Evolutionary conservation across 53 echinoderm and acorn worm species (phyloP), one percentile per base, ranked within the genome.

Genomic region (Stichopus horrens): DNA sequence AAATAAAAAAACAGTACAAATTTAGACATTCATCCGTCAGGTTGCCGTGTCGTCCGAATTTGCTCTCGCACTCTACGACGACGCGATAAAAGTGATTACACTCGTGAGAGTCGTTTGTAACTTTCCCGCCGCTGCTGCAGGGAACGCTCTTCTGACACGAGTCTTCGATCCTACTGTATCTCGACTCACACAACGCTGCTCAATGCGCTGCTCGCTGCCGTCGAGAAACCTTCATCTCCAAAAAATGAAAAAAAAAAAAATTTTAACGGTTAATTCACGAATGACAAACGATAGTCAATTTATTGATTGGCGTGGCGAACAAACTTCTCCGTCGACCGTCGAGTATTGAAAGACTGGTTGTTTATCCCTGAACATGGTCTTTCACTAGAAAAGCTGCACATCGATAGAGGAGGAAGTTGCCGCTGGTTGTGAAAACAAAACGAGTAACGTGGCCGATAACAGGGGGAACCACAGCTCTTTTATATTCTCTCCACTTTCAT

Each of bases 271-370:
- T 63, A 13, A 63, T 63, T 10, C 63, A 7, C 11, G 16, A n/a
- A 16, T 13, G 71, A 71, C 71, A 71, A 71, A 71, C 71, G 71
- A 71, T 71, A 71, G 71, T 71, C 71, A 71, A 71, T 71, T 71
- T 71, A 71, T 71, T 71, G 71, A 71, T 71, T 18, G 6, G 71
- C 63, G 71, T 18, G 71, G 71, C 6, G 71, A 71, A 71, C 7
- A 71, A 71, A 63, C 63, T 63, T 63, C 37, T 63, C 63, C 63
- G 0, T 63, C 63, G 16, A 63, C 63, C 63, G 63, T 63, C 63
- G 16, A 20, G 19, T 71, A 13, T 7, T 71, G 71, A 71, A 6
- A 71, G 71, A 71, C 71, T 71, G 6, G 5, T 20, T 71, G 19
- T 71, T 71, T 18, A 71, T 71, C 71, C 71, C 71, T 71, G 71